A percentile compares a stretch with the other conserved stretches of the same genome.
Evolutionary conservation across 2,888 invertebrate genomes (phyloP).

Genomic region (Allophyes oxyacanthae): DNA sequence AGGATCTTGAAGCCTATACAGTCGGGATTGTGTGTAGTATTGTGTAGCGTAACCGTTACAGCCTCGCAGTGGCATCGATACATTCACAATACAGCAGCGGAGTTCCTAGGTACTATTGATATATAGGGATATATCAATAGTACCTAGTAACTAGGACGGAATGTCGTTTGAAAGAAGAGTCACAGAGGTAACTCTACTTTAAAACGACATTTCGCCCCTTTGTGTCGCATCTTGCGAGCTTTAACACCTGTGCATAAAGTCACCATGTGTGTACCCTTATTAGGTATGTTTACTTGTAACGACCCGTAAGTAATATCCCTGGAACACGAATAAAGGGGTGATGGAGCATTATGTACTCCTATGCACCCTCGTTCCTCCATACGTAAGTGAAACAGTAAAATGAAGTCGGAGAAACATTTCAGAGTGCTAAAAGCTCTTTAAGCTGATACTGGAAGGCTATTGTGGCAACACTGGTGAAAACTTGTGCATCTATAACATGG

Average conservation of each 20-base stretch:
- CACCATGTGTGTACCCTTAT: slow-evolving; percentile 6
- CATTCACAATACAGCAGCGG: too few species aligned
- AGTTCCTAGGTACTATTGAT: too few species aligned
- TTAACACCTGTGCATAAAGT: slow-evolving; percentile 1
- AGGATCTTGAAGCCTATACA: too few species aligned
- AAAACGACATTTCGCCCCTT: too few species aligned
- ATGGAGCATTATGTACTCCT: slow-evolving; percentile 1
- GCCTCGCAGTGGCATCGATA: too few species aligned
- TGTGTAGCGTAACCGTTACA: too few species aligned
- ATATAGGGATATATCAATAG: too few species aligned
- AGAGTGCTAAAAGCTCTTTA: slow-evolving; percentile 7
- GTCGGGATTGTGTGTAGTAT: too few species aligned
- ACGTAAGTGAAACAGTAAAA: slow-evolving; percentile 3
- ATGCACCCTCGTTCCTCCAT: slow-evolving; percentile 13
- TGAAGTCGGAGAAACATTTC: neutral
- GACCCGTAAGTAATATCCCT: slow-evolving; percentile 20
- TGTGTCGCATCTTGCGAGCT: too few species aligned
- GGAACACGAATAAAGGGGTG: slow-evolving; percentile 15
- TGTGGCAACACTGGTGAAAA: slow-evolving; percentile 1
- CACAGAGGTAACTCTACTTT: too few species aligned
- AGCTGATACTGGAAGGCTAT: neutral
- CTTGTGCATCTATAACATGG: neutral
- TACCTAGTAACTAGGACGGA: too few species aligned
- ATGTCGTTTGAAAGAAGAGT: too few species aligned
- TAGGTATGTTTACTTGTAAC: slow-evolving; percentile 4